Conservation (phyloP, 2,888 invertebrate genomes). For the Lutraria lutraria region DNA sequence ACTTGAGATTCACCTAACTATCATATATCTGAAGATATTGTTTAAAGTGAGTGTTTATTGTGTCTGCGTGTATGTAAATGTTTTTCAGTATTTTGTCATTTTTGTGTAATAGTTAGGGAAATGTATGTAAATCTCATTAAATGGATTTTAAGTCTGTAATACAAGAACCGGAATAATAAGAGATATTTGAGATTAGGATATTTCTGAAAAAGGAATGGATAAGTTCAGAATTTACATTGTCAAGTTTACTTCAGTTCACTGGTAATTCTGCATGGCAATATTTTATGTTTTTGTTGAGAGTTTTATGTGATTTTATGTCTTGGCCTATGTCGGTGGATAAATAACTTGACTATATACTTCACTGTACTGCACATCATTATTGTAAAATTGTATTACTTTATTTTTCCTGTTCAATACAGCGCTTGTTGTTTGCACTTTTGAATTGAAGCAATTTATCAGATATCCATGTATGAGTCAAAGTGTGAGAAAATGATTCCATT, state of each 20-base stretch:
- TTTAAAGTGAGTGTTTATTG: neutral
- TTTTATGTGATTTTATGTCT: no score
- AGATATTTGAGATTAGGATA: no score
- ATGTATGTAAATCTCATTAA: neutral
- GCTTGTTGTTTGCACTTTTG: neutral
- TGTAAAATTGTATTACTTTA: neutral
- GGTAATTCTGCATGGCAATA: no score
- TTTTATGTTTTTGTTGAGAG: no score
- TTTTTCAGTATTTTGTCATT: constrained; percentile 3
- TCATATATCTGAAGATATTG: neutral
- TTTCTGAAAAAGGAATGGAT: no score
- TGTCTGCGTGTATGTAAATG: neutral
- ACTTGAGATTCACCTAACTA: neutral
- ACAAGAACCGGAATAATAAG: no score
- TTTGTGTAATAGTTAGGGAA: neutral
- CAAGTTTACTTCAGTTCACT: no score
- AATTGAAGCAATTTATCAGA: neutral
- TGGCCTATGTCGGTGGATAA: no score
- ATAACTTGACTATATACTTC: no score
- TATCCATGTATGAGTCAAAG: neutral
- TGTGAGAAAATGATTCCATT: neutral
- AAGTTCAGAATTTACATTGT: no score
- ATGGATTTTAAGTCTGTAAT: neutral
- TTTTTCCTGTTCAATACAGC: neutral
- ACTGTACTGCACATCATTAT: neutral